Evolutionary conservation across 2,888 invertebrate species (phyloP), one percentile per base, ranked within the genome.

Genomic region (Marronus borbonicus): DNA sequence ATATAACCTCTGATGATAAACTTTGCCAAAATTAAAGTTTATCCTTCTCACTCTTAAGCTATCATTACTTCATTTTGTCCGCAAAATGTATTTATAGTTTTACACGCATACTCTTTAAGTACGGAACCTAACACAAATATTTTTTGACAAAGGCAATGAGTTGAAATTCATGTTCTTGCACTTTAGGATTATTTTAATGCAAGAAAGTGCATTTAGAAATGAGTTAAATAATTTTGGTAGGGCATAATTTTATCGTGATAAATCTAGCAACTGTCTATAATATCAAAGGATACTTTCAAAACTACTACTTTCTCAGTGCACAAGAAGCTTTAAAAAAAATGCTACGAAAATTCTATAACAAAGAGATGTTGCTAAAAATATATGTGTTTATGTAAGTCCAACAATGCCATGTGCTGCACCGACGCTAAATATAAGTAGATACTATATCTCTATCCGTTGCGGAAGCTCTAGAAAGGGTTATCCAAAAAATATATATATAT

Each of bases 401-500:
- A 70, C 50, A 70, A 72, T 64, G 77, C 62, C 77, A 77, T 70
- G 72, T 77, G 77, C 77, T 77, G 77, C 72, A 70, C 78, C 75
- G 66, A 76, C 68, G 78, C 64, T 76, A 66, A 52, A 58, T 74
- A 66, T 78, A 58, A 78, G 31, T 62, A 62, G 17, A 62, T 24
- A 76, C 64, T 70, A 76, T 44, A 44, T 60, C 68, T 80, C 81
- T 80, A 80, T 80, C 68, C 68, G 80, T 84, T 87, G 87, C 87
- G 87, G 86, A 87, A 87, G 87, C 88, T 87, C 87, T 86, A 87
- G 86, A 87, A 85, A 87, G 88, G 88, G 88, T 88, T 88, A 88
- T 88, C 88, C 88, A 88, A 88, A 86, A 44, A 82, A 82, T 24
- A 24, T 24, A 79, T 80, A 24, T 24, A 79, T 80, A 58, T 66